A percentile compares a stretch with the other conserved stretches of the same genome.
phyloP scores from a whole-genome alignment of 2,888 invertebrate genomes.

The Pemphredon lugubris region DNA sequence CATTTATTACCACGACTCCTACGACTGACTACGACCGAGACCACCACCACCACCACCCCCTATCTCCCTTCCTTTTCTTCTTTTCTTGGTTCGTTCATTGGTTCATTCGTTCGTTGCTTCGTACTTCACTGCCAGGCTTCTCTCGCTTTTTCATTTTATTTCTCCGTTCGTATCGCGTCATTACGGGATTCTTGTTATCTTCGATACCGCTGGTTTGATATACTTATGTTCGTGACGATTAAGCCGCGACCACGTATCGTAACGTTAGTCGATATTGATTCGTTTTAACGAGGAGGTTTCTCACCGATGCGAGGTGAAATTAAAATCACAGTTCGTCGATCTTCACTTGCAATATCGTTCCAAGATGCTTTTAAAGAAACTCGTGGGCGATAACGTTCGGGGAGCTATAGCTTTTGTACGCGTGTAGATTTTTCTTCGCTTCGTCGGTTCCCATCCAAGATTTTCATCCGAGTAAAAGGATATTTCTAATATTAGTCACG shows the following conservation, averaged over 20 bases:
- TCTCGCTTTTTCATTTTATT: conserved; percentile 42
- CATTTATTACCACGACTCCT: conserved; percentile 79
- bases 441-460: conserved; percentile 38
- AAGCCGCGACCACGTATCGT: conserved; percentile 45
- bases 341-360: no score
- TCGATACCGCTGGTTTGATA: conserved; percentile 33
- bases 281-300: no score
- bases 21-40: conserved; percentile 72
- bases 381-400: no score
- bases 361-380: no score
- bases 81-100: neutral
- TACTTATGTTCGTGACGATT: neutral
- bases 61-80: conserved; percentile 22
- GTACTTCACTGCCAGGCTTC: conserved; percentile 26
- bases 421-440: conserved; percentile 2
- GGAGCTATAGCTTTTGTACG: no score
- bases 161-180: conserved; percentile 31
- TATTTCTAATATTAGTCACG: conserved; percentile 56
- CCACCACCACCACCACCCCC: conserved; percentile 50
- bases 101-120: conserved; percentile 20
- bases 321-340: no score
- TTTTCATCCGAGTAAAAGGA: conserved; percentile 17
- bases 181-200: conserved; percentile 44
- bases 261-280: conserved; percentile 54
- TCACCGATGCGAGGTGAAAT: no score